Evolutionary conservation across 2,113 vertebrate species (phyloP), one percentile per base, ranked within the genome.

Genomic region (Neogobius melanostomus): DNA sequence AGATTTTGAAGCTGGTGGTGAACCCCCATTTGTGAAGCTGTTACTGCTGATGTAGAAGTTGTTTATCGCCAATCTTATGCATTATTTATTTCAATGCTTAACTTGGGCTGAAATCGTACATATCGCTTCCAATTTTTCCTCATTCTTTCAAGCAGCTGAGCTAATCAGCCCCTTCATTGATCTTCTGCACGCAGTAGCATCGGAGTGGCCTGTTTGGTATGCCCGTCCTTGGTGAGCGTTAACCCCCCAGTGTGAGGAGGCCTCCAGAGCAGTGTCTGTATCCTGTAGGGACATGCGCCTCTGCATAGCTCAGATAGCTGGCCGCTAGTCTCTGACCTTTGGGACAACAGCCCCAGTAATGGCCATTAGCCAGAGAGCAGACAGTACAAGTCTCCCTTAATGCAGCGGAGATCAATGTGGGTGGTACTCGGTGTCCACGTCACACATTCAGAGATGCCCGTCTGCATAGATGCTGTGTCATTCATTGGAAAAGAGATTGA

Each of bases 241-340:
- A 28, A 11, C 0, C 28, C 28, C 28, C 11, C 28, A 21, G 10
- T 59, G 56, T 59, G 56, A 42, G 15, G 69, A 74, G 62, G 72
- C 51, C 64, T 69, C 51, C 74, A 42, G 59, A 62, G 75, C 60
- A 75, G 73, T 76, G 74, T 69, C 45, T 66, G 53, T 10, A 63
- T 15, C 45, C 16, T 8, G 42, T 42, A 49, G 67, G 71, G 57
- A 70, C 60, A 72, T 56, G 66, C 28, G 44, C 63, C 2, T 56
- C 60, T 70, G 70, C 77, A 79, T 82, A 54, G 66, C 82, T 83
- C 69, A 68, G 80, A 87, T 84, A 53, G 73, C 77, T 83, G 76
- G 59, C 69, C 71, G 68, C 60, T 43, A 54, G 52, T 46, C 60
- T 45, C 36, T 53, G 65, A 88, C 82, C 85, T 91, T 83, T 83